Evolutionary conservation across 1,140 invertebrate genomes (phyloP), one percentile per base, ranked within the genome.

Genomic region (Andricus grossulariae): DNA sequence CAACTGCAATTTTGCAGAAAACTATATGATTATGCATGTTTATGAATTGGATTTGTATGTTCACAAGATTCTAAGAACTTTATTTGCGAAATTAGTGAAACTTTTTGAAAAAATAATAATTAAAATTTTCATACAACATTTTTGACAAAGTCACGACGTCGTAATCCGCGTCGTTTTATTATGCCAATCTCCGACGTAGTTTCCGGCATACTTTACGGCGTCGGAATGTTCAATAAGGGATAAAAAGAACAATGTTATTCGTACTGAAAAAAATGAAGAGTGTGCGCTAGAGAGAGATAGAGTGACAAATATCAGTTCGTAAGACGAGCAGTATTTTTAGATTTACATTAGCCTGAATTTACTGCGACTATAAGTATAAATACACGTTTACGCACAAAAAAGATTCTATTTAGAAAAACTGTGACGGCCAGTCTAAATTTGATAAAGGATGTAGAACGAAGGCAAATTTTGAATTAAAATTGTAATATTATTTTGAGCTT

Each of bases 261-360:
- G 71, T 77, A 72, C 55, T 52, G 32, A 76, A 66, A 73, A 75
- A 72, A 50, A 72, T 74, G 50, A 75, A 45, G 16, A 73, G 73
- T 77, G 72, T 57, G 73, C 75, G 71, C 75, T 76, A 50, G 75
- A 78, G 74, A 60, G 74, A 86, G 75, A 80, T 76, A 86, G 80
- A 57, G 79, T 74, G 52, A 79, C 79, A 80, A 75, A 45, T 73
- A 80, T 83, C 81, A 85, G 81, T 89, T 88, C 82, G 86, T 87
- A 86, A 78, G 82, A 86, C 83, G 86, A 90, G 85, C 89, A 90
- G 88, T 90, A 90, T 91, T 91, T 91, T 90, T 90, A 90, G 83
- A 87, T 87, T 85, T 88, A 88, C 83, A 84, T 82, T 81, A 86
- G 82, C 81, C 82, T 87, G 84, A 88, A 85, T 85, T 89, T 87